phyloP scores from a whole-genome alignment of 2,797 vertebrate genomes.

The Cichlasoma orientale region DNA sequence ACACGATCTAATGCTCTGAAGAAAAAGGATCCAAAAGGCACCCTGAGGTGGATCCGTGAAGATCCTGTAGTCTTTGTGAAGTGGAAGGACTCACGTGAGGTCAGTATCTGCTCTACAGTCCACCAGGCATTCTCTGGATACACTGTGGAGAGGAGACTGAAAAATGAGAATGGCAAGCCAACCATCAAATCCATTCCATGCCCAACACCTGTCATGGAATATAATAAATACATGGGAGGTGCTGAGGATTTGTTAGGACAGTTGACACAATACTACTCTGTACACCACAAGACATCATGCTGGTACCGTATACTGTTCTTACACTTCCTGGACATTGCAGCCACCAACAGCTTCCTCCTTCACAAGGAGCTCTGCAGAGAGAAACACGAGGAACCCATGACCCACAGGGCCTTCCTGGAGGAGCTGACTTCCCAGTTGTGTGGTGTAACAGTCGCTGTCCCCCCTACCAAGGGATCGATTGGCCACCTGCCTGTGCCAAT shows the following conservation, averaged over 20 bases:
- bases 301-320: background rate
- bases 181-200: background rate
- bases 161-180: background rate
- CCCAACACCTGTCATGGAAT: background rate
- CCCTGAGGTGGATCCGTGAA: background rate
- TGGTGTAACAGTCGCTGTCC: background rate
- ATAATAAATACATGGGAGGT: background rate
- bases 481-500: background rate
- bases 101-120: background rate
- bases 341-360: constrained; percentile 36
- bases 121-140: background rate
- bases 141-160: background rate
- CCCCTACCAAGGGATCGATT: background rate
- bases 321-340: constrained; percentile 42
- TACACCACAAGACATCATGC: background rate
- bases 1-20: background rate
- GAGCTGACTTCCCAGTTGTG: constrained; percentile 36
- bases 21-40: constrained; percentile 1
- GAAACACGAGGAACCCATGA: background rate
- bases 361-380: constrained; percentile 33
- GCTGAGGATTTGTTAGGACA: background rate
- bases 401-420: constrained; percentile 30
- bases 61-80: background rate
- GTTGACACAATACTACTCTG: background rate
- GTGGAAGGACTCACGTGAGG: background rate